These are phyloP conservation scores for Drosophila imparisetae DNA, from an alignment of 2,888 invertebrate genomes.

Conservation along the genomic window DNA sequence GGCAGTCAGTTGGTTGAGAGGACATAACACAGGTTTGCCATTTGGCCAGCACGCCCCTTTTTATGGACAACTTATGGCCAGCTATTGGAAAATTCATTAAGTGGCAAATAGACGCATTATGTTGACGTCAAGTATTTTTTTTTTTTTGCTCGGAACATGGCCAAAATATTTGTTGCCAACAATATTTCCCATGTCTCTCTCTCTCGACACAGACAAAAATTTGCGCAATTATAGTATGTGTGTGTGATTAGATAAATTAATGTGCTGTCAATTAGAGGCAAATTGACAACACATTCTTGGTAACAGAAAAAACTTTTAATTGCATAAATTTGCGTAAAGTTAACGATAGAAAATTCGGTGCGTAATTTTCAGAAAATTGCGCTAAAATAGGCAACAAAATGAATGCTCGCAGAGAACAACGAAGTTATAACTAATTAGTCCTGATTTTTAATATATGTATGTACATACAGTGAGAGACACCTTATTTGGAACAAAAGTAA, in stretches of 20 bases:
- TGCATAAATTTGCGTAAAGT: slow-evolving; percentile 65
- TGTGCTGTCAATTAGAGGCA: slow-evolving; percentile 53
- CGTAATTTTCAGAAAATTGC: slow-evolving; percentile 18
- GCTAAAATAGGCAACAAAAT: slow-evolving; percentile 8
- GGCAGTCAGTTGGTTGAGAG: slow-evolving; percentile 48
- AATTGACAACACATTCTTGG: slow-evolving; percentile 28
- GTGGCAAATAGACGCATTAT: slow-evolving; percentile 76
- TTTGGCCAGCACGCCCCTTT: slow-evolving; percentile 44
- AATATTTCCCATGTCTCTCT: background rate
- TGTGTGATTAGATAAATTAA: slow-evolving; percentile 33
- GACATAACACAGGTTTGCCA: slow-evolving; percentile 70
- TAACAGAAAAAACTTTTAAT: slow-evolving; percentile 57
- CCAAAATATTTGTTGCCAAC: slow-evolving; percentile 47
- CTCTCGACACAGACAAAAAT: background rate
- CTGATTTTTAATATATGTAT: background rate
- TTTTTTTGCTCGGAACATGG: slow-evolving; percentile 13
- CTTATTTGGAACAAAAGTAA: too few relatives aligned
- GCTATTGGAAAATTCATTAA: slow-evolving; percentile 67
- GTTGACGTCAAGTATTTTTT: slow-evolving; percentile 8
- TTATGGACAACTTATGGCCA: slow-evolving; percentile 35
- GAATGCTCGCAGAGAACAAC: slow-evolving; percentile 8
- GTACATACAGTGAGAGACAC: too few relatives aligned
- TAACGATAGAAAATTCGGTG: slow-evolving; percentile 27
- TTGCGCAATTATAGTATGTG: slow-evolving; percentile 18
- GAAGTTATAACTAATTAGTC: slow-evolving; percentile 59